Conservation (phyloP, 1,140 invertebrate species). For the Caenorhabditis inopinata region DNA sequence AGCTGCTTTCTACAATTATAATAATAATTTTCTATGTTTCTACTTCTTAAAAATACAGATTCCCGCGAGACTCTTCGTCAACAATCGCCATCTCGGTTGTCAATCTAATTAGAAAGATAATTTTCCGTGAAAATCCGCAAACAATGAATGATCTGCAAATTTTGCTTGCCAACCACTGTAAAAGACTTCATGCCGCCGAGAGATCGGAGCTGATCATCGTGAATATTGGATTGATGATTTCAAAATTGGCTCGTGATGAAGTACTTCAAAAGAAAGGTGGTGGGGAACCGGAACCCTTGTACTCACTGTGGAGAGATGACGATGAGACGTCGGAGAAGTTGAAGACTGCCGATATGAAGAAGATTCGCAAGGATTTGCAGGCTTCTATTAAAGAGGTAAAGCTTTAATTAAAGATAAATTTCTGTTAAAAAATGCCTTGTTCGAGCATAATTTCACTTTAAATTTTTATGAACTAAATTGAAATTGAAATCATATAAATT, state of each 20-base stretch:
- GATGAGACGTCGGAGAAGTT: neutral
- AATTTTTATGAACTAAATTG: too few species aligned
- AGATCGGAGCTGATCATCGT: conserved; percentile 3
- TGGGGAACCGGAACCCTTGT: neutral
- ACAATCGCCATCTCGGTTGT: neutral
- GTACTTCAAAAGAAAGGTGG: conserved; percentile 7
- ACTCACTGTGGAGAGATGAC: conserved; percentile 1
- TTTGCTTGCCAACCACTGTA: neutral
- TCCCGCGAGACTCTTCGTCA: neutral
- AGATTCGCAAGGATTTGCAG: conserved; percentile 2
- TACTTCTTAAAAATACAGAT: neutral
- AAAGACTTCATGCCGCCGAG: neutral
- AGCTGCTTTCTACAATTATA: too few species aligned
- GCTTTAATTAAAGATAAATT: neutral
- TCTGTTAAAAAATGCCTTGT: neutral
- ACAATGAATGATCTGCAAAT: conserved; percentile 9
- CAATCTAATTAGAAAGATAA: neutral
- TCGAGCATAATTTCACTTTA: too few species aligned
- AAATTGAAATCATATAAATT: too few species aligned
- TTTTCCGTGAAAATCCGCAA: neutral
- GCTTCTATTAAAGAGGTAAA: conserved; percentile 10
- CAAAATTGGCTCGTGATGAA: neutral
- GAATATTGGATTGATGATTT: conserved; percentile 7
- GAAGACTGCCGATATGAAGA: conserved; percentile 11
- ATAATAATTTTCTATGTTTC: too few species aligned